Evolutionary conservation across 2,113 vertebrate species (phyloP).

Genomic region (Alethe castanea): DNA sequence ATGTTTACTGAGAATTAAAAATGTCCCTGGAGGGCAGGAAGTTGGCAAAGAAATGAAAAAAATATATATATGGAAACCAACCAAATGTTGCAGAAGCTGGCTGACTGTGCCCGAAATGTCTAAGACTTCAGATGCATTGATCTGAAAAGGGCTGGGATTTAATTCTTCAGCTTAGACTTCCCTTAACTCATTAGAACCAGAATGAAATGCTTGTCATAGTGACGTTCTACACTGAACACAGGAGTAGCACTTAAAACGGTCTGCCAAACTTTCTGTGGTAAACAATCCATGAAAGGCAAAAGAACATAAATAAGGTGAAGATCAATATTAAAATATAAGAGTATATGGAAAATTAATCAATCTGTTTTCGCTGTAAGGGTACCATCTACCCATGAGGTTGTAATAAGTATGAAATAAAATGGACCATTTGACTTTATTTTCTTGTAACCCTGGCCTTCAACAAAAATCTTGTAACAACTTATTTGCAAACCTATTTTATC

Average conservation of each 20-base stretch:
- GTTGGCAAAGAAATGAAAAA: background rate
- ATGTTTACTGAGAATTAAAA: background rate
- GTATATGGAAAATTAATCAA: background rate
- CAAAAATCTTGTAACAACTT: background rate
- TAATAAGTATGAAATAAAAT: slow-evolving; percentile 26
- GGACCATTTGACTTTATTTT: slow-evolving; percentile 64
- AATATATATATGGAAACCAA: background rate
- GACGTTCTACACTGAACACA: background rate
- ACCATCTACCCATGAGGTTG: background rate
- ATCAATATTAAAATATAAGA: background rate
- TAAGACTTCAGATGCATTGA: background rate
- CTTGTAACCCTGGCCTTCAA: slow-evolving; percentile 50
- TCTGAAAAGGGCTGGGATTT: background rate
- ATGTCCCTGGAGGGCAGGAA: background rate
- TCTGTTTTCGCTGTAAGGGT: background rate
- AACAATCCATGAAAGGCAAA: slow-evolving; percentile 5
- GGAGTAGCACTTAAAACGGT: background rate
- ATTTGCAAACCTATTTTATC: background rate
- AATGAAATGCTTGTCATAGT: background rate
- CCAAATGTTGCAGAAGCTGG: background rate
- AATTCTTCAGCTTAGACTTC: background rate
- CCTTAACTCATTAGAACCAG: background rate
- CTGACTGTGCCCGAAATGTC: background rate
- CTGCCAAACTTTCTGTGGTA: background rate
- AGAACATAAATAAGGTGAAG: slow-evolving; percentile 22